phyloP scores from a whole-genome alignment of 1,140 invertebrate genomes.

The Anastrepha ludens region DNA sequence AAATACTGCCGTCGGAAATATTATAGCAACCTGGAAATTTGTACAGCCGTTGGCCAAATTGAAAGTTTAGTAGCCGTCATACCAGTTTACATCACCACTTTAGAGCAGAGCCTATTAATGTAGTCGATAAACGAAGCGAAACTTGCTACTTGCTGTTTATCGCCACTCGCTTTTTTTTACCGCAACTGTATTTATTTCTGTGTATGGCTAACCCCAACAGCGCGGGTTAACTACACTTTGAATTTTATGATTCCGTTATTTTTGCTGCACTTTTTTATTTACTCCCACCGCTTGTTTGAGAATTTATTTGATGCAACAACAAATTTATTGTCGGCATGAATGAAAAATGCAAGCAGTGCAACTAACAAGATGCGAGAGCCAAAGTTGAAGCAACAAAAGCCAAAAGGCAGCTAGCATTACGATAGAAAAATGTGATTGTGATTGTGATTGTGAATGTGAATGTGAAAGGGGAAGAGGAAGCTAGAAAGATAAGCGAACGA shows the following conservation, averaged over 20 bases:
- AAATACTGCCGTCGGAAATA: too few species aligned
- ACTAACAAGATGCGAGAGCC: background rate
- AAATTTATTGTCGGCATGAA: conserved; percentile 38
- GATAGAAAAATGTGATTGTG: background rate
- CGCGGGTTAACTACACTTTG: conserved; percentile 19
- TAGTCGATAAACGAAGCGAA: too few species aligned
- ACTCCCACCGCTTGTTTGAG: background rate
- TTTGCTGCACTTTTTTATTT: background rate
- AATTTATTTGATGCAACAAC: conserved; percentile 40
- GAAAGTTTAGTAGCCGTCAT: too few species aligned
- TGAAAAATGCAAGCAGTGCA: conserved; percentile 15
- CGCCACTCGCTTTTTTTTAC: too few species aligned
- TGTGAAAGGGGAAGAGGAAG: too few species aligned
- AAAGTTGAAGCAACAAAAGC: background rate
- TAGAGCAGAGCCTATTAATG: too few species aligned
- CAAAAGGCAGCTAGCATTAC: background rate
- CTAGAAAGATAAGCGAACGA: background rate
- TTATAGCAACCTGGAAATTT: too few species aligned
- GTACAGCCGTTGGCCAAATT: too few species aligned
- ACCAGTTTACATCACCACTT: too few species aligned
- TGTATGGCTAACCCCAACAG: background rate
- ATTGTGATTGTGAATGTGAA: too few species aligned
- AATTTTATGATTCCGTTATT: conserved; percentile 13
- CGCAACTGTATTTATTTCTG: too few species aligned
- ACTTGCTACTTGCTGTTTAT: too few species aligned